Evolutionary conservation across 2,888 invertebrate genomes (phyloP).

Genomic region (Miltochrista miniata): DNA sequence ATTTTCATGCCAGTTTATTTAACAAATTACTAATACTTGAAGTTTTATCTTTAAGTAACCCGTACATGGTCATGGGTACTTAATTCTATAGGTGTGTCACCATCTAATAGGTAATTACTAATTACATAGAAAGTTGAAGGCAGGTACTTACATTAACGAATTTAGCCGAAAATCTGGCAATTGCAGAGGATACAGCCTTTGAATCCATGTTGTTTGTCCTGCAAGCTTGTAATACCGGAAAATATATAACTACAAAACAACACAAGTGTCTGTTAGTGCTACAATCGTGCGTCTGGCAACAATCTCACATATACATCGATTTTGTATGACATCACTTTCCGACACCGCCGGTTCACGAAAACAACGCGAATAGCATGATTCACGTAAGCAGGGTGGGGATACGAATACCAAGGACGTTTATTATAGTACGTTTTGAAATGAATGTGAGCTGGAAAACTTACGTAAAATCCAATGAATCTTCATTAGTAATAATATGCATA

Average conservation of each 20-base stretch:
- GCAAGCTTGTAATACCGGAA: constrained; percentile 41
- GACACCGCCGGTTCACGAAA: background rate
- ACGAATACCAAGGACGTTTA: background rate
- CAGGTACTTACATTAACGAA: constrained; percentile 77
- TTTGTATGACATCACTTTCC: constrained; percentile 10
- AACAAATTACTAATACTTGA: background rate
- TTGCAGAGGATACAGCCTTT: constrained; percentile 60
- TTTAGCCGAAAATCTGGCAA: constrained; percentile 71
- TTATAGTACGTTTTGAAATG: background rate
- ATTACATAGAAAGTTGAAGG: background rate
- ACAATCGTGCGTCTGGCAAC: background rate
- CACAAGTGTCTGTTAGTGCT: constrained; percentile 9
- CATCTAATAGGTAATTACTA: background rate
- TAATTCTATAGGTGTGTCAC: background rate
- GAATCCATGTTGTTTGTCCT: constrained; percentile 58
- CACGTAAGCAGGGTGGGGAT: constrained; percentile 7
- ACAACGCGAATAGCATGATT: constrained; percentile 5
- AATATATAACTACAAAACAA: constrained; percentile 52
- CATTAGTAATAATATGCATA: constrained; percentile 2
- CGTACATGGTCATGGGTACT: background rate
- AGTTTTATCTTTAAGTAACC: background rate
- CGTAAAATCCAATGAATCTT: constrained; percentile 5
- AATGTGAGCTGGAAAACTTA: constrained; percentile 7
- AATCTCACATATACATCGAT: constrained; percentile 1
- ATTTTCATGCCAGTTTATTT: background rate